Evolutionary conservation across 2,888 invertebrate genomes (phyloP), one percentile per base, ranked within the genome.

Genomic region (Stenodema calcarata): DNA sequence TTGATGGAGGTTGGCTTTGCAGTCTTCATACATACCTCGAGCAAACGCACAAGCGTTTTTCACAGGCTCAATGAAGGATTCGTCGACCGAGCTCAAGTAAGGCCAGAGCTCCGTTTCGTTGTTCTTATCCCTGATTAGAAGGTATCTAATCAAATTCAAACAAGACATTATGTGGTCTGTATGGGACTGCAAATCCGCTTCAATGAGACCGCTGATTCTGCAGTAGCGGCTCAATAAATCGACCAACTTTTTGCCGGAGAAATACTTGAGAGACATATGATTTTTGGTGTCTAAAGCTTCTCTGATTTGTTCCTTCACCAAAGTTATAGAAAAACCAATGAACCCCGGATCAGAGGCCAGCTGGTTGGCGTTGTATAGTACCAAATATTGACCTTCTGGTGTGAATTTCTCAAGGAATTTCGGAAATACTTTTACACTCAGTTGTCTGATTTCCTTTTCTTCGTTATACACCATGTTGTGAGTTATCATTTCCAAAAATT

Each of bases 401-500:
- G 82, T 82, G 82, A 82, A 69, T 35, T 69, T 82, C 12, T 28
- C 42, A 9, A 82, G 41, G 27, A 82, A 82, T 69, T 82, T 82
- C 7, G 82, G 69, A 23, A 69, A 82, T 1, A 82, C 30, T 35
- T 62, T 11, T 0, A 82, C 82, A 35, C 82, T 82, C 23, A 82
- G 18, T 70, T 82, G 82, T 18, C 82, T 42, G 16, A 82, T 70
- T 62, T 82, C 41, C 41, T 82, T 82, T 11, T 35, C 35, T 14
- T 82, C 62, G 18, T 82, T 82, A 41, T 82, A 42, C 2, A 82
- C 82, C 82, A 82, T 82, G 42, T 28, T 82, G 11, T 41, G 82
- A 18, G 82, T 82, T 14, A 82, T 18, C 82, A 82, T 82, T 41
- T 82, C 82, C 11, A 82, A 47, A 35, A 82, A 82, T 82, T 82